Evolutionary conservation across 2,797 vertebrate genomes (phyloP), one percentile per base, ranked within the genome.

Genomic region (Neomorphus geoffroyi): DNA sequence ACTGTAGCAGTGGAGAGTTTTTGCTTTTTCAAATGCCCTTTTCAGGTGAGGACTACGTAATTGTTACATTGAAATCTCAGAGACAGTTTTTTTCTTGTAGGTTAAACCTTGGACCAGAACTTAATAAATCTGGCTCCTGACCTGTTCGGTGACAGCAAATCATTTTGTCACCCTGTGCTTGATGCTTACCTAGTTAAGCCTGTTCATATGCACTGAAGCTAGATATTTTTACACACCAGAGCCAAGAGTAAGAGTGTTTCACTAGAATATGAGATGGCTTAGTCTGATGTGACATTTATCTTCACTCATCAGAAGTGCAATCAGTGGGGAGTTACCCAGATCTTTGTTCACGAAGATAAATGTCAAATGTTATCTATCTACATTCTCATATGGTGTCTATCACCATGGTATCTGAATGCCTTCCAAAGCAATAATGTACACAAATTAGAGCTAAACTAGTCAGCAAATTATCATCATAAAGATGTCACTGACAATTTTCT

Each of bases 321-420:
- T 93, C 88, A 90, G 60, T 89, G 83, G 80, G 91, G 95, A 94
- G 96, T 96, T 96, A 93, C 93, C 92, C 74, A 82, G 56, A 75
- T 82, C 73, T 94, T 92, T 85, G 83, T 93, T 94, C 41, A 23
- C 71, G 86, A 86, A 96, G 96, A 93, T 96, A 96, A 96, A 88
- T 73, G 94, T 97, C 94, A 96, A 90, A 94, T 92, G 64, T 86
- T 95, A 88, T 97, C 94, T 80, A 82, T 95, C 94, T 91, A 32
- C 79, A 45, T 96, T 94, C 48, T 96, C 33, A 33, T 57, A 80
- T 16, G 72, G n/a, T 93, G 86, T 94, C 92, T 94, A 78, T 96
- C 86, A 80, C 83, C 74, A 80, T 82, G 77, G 85, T 90, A 67
- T 80, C 86, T 69, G 80, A 93, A 80, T 91, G 80, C 74, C 86